Base-by-base conservation (phyloP, 2,888 invertebrate species). In the Catocala nupta region DNA sequence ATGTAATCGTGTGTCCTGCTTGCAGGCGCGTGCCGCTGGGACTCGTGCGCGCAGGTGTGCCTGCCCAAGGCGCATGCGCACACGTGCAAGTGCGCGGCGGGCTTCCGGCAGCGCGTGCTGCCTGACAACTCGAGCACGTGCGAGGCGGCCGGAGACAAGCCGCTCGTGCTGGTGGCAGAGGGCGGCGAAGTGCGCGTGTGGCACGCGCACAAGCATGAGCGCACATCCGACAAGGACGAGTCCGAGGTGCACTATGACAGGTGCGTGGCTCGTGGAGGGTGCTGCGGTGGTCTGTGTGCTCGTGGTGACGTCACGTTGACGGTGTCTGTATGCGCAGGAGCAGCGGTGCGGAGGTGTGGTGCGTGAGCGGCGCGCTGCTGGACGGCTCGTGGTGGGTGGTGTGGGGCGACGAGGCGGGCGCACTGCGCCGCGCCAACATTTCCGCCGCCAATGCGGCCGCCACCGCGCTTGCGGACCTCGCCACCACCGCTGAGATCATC, bases 1-100 rank as follows among this genome's bases (percentile, higher is more conserved):
- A 16, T n/a, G 5, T 13, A 5, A 8, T 43, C 11, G 39, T 5
- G 4, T 11, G 36, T 45, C 33, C 34, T 44, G 8, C 50, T 56
- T 62, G 16, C 71, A 82, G 82, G 75, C 42, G 77, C 78, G 10
- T 97, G 97, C 84, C 90, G 95, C 58, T 97, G 97, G 95, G 96
- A 96, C 52, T 94, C 96, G 5, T 98, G 98, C 84, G 96, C 98
- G 16, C 98, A 98, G 87, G 92, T 96, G 58, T 98, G 97, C 82
- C 94, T 96, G 92, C 95, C 75, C 60, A 93, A 93, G 63, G 89
- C 87, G 61, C 79, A 77, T 83, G 87, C 87, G 81, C 83, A 88
- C 81, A 88, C 87, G 12, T 93, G 93, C 92, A 93, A 93, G 92
- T 97, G 97, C 83, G 95, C 95, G 2, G 82, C 94, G 4, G 97